These are phyloP conservation scores for Emydura subglobosa DNA, from an alignment of 2,113 vertebrate species.

Conservation along the genomic window DNA sequence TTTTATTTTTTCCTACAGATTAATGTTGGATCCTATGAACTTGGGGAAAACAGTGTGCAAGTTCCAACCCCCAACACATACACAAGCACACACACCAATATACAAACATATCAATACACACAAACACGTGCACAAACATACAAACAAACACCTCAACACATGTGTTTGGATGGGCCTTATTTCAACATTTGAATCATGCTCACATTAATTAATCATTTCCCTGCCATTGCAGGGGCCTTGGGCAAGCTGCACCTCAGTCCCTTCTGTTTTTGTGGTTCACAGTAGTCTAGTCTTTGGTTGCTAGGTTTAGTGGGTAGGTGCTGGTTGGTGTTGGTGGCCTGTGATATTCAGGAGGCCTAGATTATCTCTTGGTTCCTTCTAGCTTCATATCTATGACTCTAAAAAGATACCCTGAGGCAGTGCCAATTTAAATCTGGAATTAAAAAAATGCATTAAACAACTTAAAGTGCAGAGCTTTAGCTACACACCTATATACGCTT, in stretches of 20 bases:
- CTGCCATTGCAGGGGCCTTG: neutral
- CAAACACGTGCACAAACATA: fast-evolving
- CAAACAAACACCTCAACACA: neutral
- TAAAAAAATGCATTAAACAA: neutral
- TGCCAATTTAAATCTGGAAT: neutral
- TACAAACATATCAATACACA: neutral
- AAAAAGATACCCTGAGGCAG: neutral
- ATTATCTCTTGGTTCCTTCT: neutral
- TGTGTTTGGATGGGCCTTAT: neutral
- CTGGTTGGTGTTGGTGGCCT: neutral
- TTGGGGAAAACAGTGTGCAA: neutral
- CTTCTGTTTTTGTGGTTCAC: neutral
- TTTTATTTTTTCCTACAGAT: neutral
- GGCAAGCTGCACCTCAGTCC: neutral
- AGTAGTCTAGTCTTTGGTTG: neutral
- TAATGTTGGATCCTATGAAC: neutral
- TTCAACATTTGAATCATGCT: neutral
- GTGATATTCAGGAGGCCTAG: neutral
- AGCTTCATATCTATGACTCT: neutral
- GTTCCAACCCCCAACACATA: neutral
- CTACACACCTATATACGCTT: neutral
- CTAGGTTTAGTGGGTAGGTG: neutral
- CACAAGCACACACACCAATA: fast-evolving
- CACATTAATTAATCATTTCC: neutral
- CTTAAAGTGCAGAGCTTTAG: neutral